Conservation (phyloP, 2,797 vertebrate genomes). For the Siniperca undulata region DNA sequence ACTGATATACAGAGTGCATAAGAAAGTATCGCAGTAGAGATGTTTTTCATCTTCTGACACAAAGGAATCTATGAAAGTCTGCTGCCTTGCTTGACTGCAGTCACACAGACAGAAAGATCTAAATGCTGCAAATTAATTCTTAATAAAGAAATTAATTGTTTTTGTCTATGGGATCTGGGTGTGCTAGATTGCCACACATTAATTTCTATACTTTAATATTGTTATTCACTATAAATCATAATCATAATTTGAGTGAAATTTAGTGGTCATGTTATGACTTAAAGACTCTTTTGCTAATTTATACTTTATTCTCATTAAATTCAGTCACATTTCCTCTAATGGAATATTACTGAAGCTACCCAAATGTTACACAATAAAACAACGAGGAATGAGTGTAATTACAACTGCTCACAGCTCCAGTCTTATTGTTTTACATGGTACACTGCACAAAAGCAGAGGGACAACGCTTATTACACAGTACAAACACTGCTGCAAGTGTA, state of each 20-base stretch:
- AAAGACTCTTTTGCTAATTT: constrained; percentile 16
- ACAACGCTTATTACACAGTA: constrained; percentile 47
- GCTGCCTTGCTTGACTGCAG: constrained; percentile 24
- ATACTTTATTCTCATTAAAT: constrained; percentile 32
- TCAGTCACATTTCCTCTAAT: constrained; percentile 29
- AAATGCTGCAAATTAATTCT: constrained; percentile 52
- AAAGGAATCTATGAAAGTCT: constrained; percentile 58
- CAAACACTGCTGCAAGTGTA: constrained; percentile 61
- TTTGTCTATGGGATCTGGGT: constrained; percentile 35
- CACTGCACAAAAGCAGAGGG: constrained; percentile 66
- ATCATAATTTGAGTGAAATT: constrained; percentile 24
- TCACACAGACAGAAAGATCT: constrained; percentile 50
- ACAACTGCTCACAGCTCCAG: constrained; percentile 51
- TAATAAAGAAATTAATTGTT: constrained; percentile 64
- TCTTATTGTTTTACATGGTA: constrained; percentile 69
- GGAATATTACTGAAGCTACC: constrained; percentile 43
- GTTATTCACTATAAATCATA: constrained; percentile 24
- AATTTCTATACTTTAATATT: constrained; percentile 7
- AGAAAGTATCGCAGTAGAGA: constrained; percentile 46
- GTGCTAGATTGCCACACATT: constrained; percentile 16
- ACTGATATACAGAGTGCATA: constrained; percentile 59
- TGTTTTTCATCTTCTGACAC: constrained; percentile 68
- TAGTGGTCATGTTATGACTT: constrained; percentile 11
- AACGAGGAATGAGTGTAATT: constrained; percentile 61
- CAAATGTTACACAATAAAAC: constrained; percentile 60